Evolutionary conservation across 1,140 invertebrate genomes (phyloP), one percentile per base, ranked within the genome.

Genomic region (Trichonephila inaurata): DNA sequence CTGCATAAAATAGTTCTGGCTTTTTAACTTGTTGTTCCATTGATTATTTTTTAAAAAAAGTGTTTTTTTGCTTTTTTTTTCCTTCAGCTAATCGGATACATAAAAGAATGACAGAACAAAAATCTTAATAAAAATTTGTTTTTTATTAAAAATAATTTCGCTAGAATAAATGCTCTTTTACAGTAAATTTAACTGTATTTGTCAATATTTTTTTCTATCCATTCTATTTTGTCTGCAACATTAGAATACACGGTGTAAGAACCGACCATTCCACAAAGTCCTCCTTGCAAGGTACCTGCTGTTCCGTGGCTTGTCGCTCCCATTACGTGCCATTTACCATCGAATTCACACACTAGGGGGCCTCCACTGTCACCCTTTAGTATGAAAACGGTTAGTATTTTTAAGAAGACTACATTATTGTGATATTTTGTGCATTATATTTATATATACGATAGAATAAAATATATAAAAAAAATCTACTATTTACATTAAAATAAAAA

Each of bases 341-440:
- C 28, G 4, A 51, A n/a, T 60, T 91, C 64, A 44, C 96, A 94
- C 44, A 97, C 96, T 28, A 97, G 92, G 0, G 97, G 97, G 0
- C 97, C 97, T 1, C 97, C 97, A 2, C 97, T 98, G 94, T 98
- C 97, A 33, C 97, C 97, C 96, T 97, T 96, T 51, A 95, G 95
- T 91, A 69, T 19, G 61, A 88, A 93, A 44, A 66, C 6, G 44
- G 2, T 51, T 2, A 51, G 44, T 8, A 51, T 51, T 51, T 51
- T 7, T 8, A 51, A 8, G 44, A 51, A 51, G 51, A 5, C 10
- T 51, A 12, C 7, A 51, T 12, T 51, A 51, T 51, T 10, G n/a
- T n/a, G 51, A 51, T 51, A 5, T 12, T 51, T 40, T 2, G 33
- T 40, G 33, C 51, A 12, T 51, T 51, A 10, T 28, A 28, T 28